Percentiles rank a stretch among this genome's conserved stretches.
phyloP scores from a whole-genome alignment of 1,140 invertebrate species.

The Thaumatotibia leucotreta region DNA sequence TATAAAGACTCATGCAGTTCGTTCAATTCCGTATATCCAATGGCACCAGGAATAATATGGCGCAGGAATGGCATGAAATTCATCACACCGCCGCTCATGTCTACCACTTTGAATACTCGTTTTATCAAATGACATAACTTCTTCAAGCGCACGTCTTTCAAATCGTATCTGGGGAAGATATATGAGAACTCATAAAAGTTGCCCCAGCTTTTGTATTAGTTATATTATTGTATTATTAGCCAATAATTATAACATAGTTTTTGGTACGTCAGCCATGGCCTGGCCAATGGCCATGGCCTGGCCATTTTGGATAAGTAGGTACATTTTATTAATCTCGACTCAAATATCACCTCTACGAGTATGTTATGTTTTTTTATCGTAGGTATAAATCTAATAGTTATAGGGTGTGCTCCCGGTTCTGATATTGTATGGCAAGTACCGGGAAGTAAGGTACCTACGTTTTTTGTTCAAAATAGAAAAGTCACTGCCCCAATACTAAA shows the following conservation, averaged over 20 bases:
- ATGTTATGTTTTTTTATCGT: too few relatives aligned
- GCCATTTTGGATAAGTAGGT: too few relatives aligned
- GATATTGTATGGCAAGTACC: too few relatives aligned
- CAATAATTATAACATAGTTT: too few relatives aligned
- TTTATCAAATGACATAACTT: slow-evolving; percentile 77
- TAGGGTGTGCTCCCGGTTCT: too few relatives aligned
- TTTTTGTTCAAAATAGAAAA: slow-evolving; percentile 20
- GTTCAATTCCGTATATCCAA: slow-evolving; percentile 77
- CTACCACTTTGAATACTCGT: slow-evolving; percentile 77
- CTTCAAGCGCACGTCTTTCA: slow-evolving; percentile 74
- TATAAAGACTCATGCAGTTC: slow-evolving; percentile 61
- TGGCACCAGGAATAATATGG: slow-evolving; percentile 77
- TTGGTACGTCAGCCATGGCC: too few relatives aligned
- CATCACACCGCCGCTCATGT: slow-evolving; percentile 82
- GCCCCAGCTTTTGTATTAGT: background rate
- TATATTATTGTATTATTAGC: background rate
- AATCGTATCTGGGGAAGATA: slow-evolving; percentile 71
- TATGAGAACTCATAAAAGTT: too few relatives aligned
- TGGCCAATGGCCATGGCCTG: too few relatives aligned
- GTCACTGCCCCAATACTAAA: too few relatives aligned
- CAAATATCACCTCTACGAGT: too few relatives aligned
- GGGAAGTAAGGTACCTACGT: background rate
- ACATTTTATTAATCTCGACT: too few relatives aligned
- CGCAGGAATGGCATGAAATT: slow-evolving; percentile 82
- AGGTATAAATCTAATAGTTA: too few relatives aligned